A percentile compares a stretch with the other conserved stretches of the same genome.
Conservation (phyloP, 2,113 vertebrate species). For the Polyodon spathula region DNA sequence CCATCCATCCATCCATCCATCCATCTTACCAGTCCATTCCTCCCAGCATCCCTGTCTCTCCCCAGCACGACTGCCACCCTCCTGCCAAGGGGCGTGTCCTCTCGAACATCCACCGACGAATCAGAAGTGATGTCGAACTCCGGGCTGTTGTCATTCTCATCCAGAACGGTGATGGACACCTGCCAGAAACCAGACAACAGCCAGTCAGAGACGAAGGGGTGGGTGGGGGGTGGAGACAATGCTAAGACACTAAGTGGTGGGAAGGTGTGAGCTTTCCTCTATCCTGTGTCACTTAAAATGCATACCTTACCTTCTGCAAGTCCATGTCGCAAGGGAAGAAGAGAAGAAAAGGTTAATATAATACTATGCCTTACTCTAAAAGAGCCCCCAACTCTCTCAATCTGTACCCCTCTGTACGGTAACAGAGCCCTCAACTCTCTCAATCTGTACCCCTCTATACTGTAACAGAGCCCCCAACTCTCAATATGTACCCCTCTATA, state of each 20-base stretch:
- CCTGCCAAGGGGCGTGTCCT: slow-evolving; percentile 65
- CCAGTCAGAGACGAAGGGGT: too few relatives aligned
- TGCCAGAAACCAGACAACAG: slow-evolving; percentile 37
- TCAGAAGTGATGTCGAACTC: slow-evolving; percentile 87
- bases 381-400: too few relatives aligned
- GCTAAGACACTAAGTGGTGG: too few relatives aligned
- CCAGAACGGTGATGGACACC: slow-evolving; percentile 83
- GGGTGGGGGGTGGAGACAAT: too few relatives aligned
- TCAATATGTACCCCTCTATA: too few relatives aligned
- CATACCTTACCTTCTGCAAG: slow-evolving; percentile 48
- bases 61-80: slow-evolving; percentile 75
- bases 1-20: background rate
- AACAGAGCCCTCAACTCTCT: too few relatives aligned
- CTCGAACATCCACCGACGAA: slow-evolving; percentile 57
- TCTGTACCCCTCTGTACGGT: too few relatives aligned
- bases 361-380: background rate
- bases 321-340: slow-evolving; percentile 36
- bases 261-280: too few relatives aligned
- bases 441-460: too few relatives aligned
- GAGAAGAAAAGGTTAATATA: slow-evolving; percentile 31
- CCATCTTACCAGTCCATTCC: slow-evolving; percentile 74
- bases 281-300: background rate
- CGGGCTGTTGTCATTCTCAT: slow-evolving; percentile 94
- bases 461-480: too few relatives aligned
- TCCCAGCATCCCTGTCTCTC: slow-evolving; percentile 71